Conservation (phyloP, 1,140 invertebrate genomes). For the Anadara kagoshimensis region DNA sequence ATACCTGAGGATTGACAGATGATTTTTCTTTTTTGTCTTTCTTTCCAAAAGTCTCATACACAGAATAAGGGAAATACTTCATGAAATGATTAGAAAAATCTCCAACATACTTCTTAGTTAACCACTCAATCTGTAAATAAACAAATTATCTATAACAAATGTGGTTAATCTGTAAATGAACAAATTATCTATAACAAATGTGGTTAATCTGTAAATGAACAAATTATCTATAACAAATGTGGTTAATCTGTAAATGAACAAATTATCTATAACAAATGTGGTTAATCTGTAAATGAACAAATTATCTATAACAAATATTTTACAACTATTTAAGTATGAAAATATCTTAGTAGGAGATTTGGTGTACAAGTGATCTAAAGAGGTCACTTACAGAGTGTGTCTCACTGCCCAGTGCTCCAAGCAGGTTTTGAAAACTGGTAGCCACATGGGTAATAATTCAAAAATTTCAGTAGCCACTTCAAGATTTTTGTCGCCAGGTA, state of each 20-base stretch:
- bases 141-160: not conserved
- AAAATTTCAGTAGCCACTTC: too few species aligned
- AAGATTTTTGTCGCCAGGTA: too few species aligned
- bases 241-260: not conserved
- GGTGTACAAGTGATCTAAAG: too few species aligned
- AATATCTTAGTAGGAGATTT: too few species aligned
- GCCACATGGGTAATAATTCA: too few species aligned
- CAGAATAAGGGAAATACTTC: conserved; percentile 50
- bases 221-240: not conserved
- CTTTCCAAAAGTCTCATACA: conserved; percentile 23
- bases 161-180: not conserved
- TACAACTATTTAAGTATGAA: too few species aligned
- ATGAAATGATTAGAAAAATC: conserved; percentile 52
- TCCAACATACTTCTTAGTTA: conserved; percentile 31
- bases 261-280: not conserved
- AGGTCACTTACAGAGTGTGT: too few species aligned
- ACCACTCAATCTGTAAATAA: conserved; percentile 26
- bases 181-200: not conserved
- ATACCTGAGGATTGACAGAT: not conserved
- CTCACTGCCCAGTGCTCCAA: too few species aligned
- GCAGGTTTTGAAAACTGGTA: too few species aligned
- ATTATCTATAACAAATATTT: not conserved
- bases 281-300: conserved; percentile 1
- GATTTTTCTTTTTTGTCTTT: conserved; percentile 25
- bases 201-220: not conserved